phyloP scores from a whole-genome alignment of 2,888 invertebrate species.

The Rhagonycha lutea region DNA sequence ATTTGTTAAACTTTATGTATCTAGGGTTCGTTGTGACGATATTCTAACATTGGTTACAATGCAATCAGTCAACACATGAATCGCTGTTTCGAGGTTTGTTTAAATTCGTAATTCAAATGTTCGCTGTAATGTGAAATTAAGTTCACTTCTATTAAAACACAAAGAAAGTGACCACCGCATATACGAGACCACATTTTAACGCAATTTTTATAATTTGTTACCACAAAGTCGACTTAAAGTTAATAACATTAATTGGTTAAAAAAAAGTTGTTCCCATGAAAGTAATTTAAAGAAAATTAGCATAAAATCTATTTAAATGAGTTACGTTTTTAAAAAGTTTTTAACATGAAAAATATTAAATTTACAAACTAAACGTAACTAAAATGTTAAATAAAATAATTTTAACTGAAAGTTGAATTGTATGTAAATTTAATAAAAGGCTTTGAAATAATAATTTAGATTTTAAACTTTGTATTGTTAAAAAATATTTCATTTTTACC shows the following conservation, averaged over 20 bases:
- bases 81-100: background rate
- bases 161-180: background rate
- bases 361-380: background rate
- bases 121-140: slow-evolving; percentile 3
- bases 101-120: slow-evolving; percentile 1
- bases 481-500: too few relatives aligned
- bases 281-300: background rate
- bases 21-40: background rate
- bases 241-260: background rate
- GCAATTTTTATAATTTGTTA: background rate
- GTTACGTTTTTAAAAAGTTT: background rate
- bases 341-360: background rate
- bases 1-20: background rate
- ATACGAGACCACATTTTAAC: background rate
- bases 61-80: slow-evolving; percentile 1
- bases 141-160: background rate
- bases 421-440: too few relatives aligned
- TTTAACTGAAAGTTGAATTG: too few relatives aligned
- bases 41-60: background rate
- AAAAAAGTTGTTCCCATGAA: background rate
- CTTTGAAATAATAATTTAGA: too few relatives aligned
- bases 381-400: background rate
- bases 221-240: background rate
- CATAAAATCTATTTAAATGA: background rate
- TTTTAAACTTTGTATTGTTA: too few relatives aligned